A percentile compares a stretch with the other conserved stretches of the same genome.
Evolutionary conservation across 2,888 invertebrate genomes (phyloP).

Genomic region (Tigriopus californicus): DNA sequence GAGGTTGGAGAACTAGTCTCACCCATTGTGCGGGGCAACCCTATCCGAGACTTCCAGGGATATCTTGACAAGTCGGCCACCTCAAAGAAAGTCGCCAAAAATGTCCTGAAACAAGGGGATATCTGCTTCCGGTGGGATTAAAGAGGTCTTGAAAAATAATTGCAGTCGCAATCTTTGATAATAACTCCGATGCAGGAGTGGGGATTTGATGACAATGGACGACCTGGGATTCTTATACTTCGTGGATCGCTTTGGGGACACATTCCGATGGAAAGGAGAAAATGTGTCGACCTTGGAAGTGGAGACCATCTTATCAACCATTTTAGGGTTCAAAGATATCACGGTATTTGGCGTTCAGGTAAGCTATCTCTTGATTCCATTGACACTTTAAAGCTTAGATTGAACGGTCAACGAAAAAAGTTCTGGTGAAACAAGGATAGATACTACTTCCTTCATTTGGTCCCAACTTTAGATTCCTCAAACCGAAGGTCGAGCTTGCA

Average conservation of each 20-base stretch:
- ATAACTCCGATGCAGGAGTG: conserved; percentile 20
- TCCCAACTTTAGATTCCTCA: too few relatives aligned
- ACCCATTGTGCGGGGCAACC: conserved; percentile 73
- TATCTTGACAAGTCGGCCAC: conserved; percentile 70
- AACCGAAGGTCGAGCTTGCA: too few relatives aligned
- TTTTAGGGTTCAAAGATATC: conserved; percentile 5
- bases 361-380: too few relatives aligned
- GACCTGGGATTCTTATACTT: conserved; percentile 37
- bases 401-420: too few relatives aligned
- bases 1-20: conserved; percentile 93
- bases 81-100: conserved; percentile 64
- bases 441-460: too few relatives aligned
- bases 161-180: too few relatives aligned
- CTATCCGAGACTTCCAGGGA: conserved; percentile 78
- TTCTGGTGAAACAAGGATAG: too few relatives aligned
- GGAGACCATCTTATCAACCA: conserved; percentile 40
- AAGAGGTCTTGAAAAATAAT: too few relatives aligned
- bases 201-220: conserved; percentile 37
- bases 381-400: too few relatives aligned
- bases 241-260: conserved; percentile 37
- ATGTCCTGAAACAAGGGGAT: conserved; percentile 77
- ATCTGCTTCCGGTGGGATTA: conserved; percentile 35
- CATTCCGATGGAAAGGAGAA: conserved; percentile 82
- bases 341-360: conserved; percentile 11
- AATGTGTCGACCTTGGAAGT: conserved; percentile 96